Evolutionary conservation across 2,113 vertebrate genomes (phyloP), one percentile per base, ranked within the genome.

Genomic region (Eclectus roratus): DNA sequence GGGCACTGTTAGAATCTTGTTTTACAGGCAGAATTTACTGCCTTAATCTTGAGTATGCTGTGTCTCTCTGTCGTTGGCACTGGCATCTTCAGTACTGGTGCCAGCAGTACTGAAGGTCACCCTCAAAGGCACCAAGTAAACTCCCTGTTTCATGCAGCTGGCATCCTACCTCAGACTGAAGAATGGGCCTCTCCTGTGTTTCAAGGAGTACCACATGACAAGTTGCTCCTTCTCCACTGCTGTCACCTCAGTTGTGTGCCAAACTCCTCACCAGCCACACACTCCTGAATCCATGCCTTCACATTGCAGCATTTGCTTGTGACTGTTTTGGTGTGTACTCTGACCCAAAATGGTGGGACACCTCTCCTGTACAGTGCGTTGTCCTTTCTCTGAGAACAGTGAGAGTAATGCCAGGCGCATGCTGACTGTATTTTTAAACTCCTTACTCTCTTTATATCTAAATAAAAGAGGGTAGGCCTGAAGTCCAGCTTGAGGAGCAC

Each of bases 221-320:
- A 58, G 41, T 60, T n/a, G 28, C 31, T 71, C 25, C 35, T 68
- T 20, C 60, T 77, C 33, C 28, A 6, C 65, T 71, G 50, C 65
- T 78, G 37, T 53, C 72, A 19, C 20, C 5, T 41, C 17, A 53
- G 46, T 9, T 27, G 2, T 13, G 33, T 4, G 1, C 31, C 3
- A 2, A 29, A 37, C 31, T 23, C 20, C 25, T 8, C 58, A 20
- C 16, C n/a, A 63, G 35, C 41, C 43, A 35, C 0, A 0, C 6
- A 6, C 9, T 80, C 52, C n/a, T 1, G 3, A 53, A 35, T 37
- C 61, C 0, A 0, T 46, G 50, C 50, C 43, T 89, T 91, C 39
- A 49, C n/a, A 49, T 49, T 43, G 35, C 12, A 7, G 53, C 2
- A 0, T 66, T 88, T 86, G 18, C 46, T 77, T 69, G 29, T 85